Evolutionary conservation across 1,140 invertebrate species (phyloP).

Genomic region (Saccostrea glomerata): DNA sequence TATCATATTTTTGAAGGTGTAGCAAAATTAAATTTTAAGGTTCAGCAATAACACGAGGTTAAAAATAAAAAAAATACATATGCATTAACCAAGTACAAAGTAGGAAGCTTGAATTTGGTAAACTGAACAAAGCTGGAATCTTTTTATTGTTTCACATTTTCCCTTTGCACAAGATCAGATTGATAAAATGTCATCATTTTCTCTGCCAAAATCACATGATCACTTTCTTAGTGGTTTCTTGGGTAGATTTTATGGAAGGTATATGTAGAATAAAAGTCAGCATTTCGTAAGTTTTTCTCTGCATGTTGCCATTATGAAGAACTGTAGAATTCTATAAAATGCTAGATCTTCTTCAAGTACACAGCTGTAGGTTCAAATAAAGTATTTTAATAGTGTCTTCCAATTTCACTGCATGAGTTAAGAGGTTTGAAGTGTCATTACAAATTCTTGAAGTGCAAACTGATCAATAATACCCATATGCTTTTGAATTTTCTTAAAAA

Average conservation of each 20-base stretch:
- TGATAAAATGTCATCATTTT: not conserved
- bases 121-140: not conserved
- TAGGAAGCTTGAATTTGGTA: not conserved
- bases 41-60: not conserved
- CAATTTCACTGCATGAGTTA: slow-evolving; percentile 4
- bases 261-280: not conserved
- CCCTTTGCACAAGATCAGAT: not conserved
- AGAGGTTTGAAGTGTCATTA: not conserved
- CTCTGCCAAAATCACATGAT: not conserved
- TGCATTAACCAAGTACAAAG: not conserved
- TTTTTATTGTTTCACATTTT: slow-evolving; percentile 7
- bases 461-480: not conserved
- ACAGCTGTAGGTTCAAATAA: not conserved
- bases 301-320: not conserved
- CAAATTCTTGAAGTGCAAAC: not conserved
- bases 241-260: not conserved
- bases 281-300: not conserved
- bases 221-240: not conserved
- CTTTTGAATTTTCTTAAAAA: not conserved
- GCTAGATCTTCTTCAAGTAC: not conserved
- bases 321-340: not conserved
- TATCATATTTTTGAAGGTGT: not conserved
- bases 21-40: not conserved
- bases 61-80: not conserved
- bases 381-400: not conserved